These are phyloP conservation scores for Ophioninae sp. DNA, from an alignment of 2,888 invertebrate species.

Conservation along the genomic window DNA sequence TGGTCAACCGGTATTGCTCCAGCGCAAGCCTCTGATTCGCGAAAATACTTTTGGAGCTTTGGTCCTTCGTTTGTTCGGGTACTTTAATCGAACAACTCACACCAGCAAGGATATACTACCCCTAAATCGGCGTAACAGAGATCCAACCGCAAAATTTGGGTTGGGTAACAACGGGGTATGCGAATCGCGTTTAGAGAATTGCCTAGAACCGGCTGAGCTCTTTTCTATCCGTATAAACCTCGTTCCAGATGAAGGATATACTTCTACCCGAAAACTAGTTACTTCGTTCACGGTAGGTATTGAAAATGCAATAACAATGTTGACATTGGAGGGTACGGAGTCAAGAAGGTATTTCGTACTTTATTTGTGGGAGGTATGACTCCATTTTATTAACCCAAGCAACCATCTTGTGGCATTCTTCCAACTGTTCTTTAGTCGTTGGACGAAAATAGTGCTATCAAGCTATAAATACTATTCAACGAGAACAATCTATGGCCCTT, in stretches of 20 bases:
- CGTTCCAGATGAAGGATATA: conserved; percentile 28
- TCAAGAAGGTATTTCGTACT: no score
- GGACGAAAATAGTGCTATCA: no score
- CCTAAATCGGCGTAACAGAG: conserved; percentile 21
- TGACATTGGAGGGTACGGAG: not conserved
- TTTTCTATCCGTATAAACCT: conserved; percentile 27
- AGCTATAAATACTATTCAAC: no score
- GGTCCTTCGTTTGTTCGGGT: conserved; percentile 38
- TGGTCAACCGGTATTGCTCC: not conserved
- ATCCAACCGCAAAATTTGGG: conserved; percentile 23
- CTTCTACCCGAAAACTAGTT: conserved; percentile 49
- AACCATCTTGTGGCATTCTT: not conserved
- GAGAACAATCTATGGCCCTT: no score
- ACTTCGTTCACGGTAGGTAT: conserved; percentile 9
- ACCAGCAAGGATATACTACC: conserved; percentile 6
- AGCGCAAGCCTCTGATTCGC: conserved; percentile 6
- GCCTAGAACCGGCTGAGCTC: conserved; percentile 22
- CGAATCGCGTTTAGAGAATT: conserved; percentile 10
- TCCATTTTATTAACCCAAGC: no score
- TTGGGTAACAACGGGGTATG: conserved; percentile 30
- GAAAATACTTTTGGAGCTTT: conserved; percentile 54
- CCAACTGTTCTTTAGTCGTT: not conserved
- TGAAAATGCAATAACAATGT: conserved; percentile 1
- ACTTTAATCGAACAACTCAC: conserved; percentile 40
- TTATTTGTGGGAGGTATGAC: no score